Base-by-base conservation (phyloP, 2,888 invertebrate genomes). In the Trachelus iudaicus region DNA sequence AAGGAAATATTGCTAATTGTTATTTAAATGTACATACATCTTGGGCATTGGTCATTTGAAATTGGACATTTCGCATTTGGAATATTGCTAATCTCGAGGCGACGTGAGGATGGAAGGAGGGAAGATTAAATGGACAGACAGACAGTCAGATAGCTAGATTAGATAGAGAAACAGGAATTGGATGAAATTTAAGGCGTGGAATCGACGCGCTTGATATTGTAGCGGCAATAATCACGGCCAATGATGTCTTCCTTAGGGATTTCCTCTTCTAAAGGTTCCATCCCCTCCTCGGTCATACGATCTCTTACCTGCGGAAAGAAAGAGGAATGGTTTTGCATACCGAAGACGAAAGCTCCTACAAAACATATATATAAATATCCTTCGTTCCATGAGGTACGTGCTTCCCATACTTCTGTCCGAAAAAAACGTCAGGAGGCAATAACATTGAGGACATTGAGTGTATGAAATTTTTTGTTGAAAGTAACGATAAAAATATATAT, bases 191-290 rank as follows among this genome's bases (percentile, higher is more conserved):
- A 77, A 34, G 75, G 77, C 78, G 77, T 81, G 69, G 78, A 77
- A 76, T 81, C 77, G 75, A 84, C 79, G 81, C 88, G 86, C 81
- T 90, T 89, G 76, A 89, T 84, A 82, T 85, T 89, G 84, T 92
- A 94, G 83, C 94, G 93, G 88, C 93, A 93, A 89, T 93, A 93
- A 84, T 93, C 93, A 85, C 93, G 92, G 81, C 93, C 94, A 90
- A 93, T 92, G 86, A 94, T 93, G 88, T 94, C 94, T 87, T 93
- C 93, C 81, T 92, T 91, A 81, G 94, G 93, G 89, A 94, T 94
- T 87, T 93, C 92, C 85, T 93, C 93, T 88, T 94, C 94, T 84
- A 93, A 91, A 35, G 94, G 94, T 82, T 93, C 93, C 85, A 94
- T 92, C 78, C 93, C 93, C 80, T 93, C 92, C 77, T 92, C 91